A percentile compares a stretch with the other conserved stretches of the same genome.
Conservation (phyloP, 1,140 invertebrate species). For the Atta texana region DNA sequence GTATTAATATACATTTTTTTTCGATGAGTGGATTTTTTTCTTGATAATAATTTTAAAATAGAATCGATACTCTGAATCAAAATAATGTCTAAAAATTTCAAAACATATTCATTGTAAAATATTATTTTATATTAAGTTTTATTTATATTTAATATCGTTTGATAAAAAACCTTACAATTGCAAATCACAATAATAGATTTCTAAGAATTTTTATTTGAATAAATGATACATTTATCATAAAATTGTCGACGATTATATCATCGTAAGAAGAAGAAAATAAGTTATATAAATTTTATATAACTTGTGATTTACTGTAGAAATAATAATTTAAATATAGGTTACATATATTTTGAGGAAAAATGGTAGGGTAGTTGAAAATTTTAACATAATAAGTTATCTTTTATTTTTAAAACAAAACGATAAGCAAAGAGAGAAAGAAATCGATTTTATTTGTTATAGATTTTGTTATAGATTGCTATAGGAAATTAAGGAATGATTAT, state of each 20-base stretch:
- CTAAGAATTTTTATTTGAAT: background rate
- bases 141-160: background rate
- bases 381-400: background rate
- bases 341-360: background rate
- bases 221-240: background rate
- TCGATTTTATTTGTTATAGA: background rate
- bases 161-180: background rate
- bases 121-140: background rate
- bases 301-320: background rate
- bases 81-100: background rate
- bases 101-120: background rate
- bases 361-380: background rate
- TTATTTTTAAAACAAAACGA: background rate
- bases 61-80: background rate
- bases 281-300: background rate
- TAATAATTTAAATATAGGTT: constrained; percentile 5
- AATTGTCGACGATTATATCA: background rate
- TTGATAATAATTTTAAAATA: constrained; percentile 13
- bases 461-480: too few species aligned
- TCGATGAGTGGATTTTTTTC: background rate
- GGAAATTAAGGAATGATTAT: constrained; percentile 31
- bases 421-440: background rate
- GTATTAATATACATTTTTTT: constrained; percentile 35
- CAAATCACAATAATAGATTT: background rate
- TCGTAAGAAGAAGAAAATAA: too few species aligned